These are phyloP conservation scores for Mus spicilegus DNA, from an alignment of 2,113 vertebrate species.

Conservation along the genomic window DNA sequence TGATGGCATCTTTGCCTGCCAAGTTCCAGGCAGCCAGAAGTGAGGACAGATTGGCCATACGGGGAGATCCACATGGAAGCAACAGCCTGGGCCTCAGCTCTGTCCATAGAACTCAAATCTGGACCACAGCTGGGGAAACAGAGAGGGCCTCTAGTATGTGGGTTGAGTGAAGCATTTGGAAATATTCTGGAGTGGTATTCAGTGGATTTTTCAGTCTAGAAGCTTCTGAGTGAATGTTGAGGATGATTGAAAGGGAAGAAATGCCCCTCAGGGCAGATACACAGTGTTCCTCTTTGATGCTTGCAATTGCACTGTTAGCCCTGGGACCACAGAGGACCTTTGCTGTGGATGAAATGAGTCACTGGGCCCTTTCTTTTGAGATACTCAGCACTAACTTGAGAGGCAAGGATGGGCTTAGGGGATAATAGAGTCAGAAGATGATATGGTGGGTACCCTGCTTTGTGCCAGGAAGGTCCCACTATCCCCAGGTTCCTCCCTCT, in stretches of 20 bases:
- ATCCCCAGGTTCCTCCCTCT: too few relatives aligned
- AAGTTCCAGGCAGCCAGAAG: background rate
- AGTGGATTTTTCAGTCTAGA: background rate
- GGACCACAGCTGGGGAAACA: background rate
- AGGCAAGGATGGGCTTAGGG: background rate
- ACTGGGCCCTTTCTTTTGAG: background rate
- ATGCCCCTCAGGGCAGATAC: background rate
- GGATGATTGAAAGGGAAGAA: background rate
- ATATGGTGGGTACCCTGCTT: background rate
- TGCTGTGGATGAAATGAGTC: background rate
- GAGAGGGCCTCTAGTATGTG: background rate
- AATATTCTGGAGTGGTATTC: background rate
- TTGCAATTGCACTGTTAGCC: fast-evolving
- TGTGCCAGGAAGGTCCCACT: background rate
- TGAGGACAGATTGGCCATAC: background rate
- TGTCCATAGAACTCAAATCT: background rate
- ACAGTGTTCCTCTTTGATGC: background rate
- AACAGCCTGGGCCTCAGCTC: background rate
- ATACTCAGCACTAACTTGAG: background rate
- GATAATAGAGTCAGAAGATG: background rate
- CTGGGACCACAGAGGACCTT: background rate
- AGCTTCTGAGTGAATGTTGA: constrained; percentile 11
- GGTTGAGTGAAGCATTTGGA: background rate
- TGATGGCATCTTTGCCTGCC: background rate
- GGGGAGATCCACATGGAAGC: background rate